Base-by-base conservation (phyloP, 1,140 invertebrate species). In the Drosophila virilis region DNA sequence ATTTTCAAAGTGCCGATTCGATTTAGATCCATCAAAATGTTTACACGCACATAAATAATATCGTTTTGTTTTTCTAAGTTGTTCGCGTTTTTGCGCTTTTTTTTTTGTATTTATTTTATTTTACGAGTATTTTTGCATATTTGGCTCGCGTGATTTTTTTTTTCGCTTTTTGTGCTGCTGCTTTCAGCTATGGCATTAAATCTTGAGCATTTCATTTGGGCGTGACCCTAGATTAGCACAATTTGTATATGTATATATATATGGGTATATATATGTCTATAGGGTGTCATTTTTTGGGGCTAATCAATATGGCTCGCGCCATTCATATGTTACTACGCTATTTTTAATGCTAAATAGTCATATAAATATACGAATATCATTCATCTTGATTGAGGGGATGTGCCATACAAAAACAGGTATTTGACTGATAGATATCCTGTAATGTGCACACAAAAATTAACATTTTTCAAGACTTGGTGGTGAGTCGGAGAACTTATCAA, bases 261-360 rank as follows among this genome's bases (percentile, higher is more conserved):
- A 33, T 22, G 1, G 48, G 40, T 28, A 71, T 13, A 13, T 40
- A 4, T 46, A 48, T 66, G 13, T 67, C 15, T 35, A 35, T 61
- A 35, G 28, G 40, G 57, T 45, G 42, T 59, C 13, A 45, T 45
- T 66, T 70, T 50, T 42, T n/a, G 15, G 9, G 7, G 50, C 42
- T 75, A 85, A 85, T 85, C 81, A 80, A 40, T 37, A 38, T 38
- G 74, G 74, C 81, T 85, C 81, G 81, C 81, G 81, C 81, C 81
- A 85, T 65, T 81, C 81, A 85, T 69, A 85, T 84, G 80, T 69
- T 73, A 46, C 51, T 43, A 51, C 46, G 78, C 77, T 84, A 80
- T 84, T 84, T 84, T 84, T 77, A 80, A 71, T 45, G 35, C 22
- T 76, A 48, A 50, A 42, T 10, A 42, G 9, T 60, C 42, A 22